Conservation (phyloP, 2,888 invertebrate genomes). For the Mycalesis mineus region DNA sequence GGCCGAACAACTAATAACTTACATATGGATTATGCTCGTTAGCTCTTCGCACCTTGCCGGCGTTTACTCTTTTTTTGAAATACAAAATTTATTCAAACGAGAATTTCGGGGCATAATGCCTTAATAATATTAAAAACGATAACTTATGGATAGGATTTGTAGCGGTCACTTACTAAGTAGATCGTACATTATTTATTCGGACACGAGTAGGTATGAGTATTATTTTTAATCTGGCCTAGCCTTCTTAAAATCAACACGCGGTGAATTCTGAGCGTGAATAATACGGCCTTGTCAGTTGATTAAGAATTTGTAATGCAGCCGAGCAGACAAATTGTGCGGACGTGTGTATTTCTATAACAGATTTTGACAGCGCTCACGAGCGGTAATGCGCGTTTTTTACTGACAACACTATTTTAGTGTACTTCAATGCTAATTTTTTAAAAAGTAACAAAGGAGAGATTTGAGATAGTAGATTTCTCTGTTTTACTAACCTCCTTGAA, state of each 20-base stretch:
- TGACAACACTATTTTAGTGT: slow-evolving; percentile 15
- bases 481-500: too few species aligned
- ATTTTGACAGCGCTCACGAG: slow-evolving; percentile 29
- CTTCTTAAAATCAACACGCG: slow-evolving; percentile 27
- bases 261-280: slow-evolving; percentile 27
- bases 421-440: background rate
- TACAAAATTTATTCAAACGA: slow-evolving; percentile 72
- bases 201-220: slow-evolving; percentile 23
- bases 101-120: slow-evolving; percentile 65
- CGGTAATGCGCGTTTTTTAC: slow-evolving; percentile 10
- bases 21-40: slow-evolving; percentile 76
- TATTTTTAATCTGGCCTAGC: slow-evolving; percentile 23
- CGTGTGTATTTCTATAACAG: slow-evolving; percentile 18
- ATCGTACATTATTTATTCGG: slow-evolving; percentile 52
- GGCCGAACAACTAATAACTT: slow-evolving; percentile 68
- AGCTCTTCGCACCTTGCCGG: slow-evolving; percentile 74
- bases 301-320: slow-evolving; percentile 26
- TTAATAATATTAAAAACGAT: slow-evolving; percentile 61
- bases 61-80: slow-evolving; percentile 66
- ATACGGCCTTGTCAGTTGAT: slow-evolving; percentile 30
- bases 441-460: background rate
- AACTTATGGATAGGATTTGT: slow-evolving; percentile 60
- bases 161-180: slow-evolving; percentile 33
- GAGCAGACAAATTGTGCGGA: slow-evolving; percentile 25
- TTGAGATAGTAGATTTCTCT: background rate